phyloP scores from a whole-genome alignment of 2,888 invertebrate genomes.

The Oxystoma pomonae region DNA sequence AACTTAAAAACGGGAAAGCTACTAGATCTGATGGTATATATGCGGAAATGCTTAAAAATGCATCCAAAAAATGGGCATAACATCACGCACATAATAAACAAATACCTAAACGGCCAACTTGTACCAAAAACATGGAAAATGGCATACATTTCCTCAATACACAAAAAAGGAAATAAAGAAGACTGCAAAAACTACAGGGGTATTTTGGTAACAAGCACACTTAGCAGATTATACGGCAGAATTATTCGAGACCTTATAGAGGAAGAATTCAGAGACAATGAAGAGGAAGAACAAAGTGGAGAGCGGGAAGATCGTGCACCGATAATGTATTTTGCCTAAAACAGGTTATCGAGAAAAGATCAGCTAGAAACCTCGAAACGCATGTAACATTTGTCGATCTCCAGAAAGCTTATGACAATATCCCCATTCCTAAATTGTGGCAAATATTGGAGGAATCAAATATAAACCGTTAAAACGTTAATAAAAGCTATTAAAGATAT shows the following conservation, averaged over 20 bases:
- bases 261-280: conserved; percentile 9
- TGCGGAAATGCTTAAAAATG: conserved; percentile 12
- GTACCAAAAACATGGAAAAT: conserved; percentile 9
- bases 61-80: conserved; percentile 1
- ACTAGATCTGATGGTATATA: conserved; percentile 7
- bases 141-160: conserved; percentile 5
- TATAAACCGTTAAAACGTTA: too few species aligned
- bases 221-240: conserved; percentile 8
- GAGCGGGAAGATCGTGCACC: conserved; percentile 10
- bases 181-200: conserved; percentile 7
- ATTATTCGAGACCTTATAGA: conserved; percentile 13
- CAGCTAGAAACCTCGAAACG: not conserved
- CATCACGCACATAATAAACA: conserved; percentile 5
- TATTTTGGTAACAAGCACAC: conserved; percentile 4
- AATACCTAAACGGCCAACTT: conserved; percentile 10
- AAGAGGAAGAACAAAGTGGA: conserved; percentile 17
- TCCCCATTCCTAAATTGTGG: not conserved
- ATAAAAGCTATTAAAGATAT: too few species aligned
- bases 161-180: conserved; percentile 4
- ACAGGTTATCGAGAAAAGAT: conserved; percentile 1
- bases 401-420: conserved; percentile 4
- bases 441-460: conserved; percentile 3
- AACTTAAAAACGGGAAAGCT: conserved; percentile 11
- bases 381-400: conserved; percentile 4
- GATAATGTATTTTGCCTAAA: conserved; percentile 4